A percentile compares a stretch with the other conserved stretches of the same genome.
phyloP scores from a whole-genome alignment of 2,888 invertebrate species.

The Volucella inflata region DNA sequence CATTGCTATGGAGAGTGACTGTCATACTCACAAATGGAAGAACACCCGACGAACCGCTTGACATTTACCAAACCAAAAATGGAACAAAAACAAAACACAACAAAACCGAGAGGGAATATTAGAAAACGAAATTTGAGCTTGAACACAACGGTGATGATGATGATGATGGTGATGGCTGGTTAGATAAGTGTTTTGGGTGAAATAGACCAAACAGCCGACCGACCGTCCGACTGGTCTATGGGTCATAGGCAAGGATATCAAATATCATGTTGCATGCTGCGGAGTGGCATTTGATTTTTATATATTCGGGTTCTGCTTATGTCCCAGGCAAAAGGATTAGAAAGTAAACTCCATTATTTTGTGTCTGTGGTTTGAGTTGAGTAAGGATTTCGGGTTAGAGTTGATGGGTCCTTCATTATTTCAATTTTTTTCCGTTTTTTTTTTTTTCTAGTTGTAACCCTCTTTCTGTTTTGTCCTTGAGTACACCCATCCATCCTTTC shows the following conservation, averaged over 20 bases:
- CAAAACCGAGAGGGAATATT: background rate
- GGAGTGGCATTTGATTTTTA: constrained; percentile 31
- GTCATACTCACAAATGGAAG: constrained; percentile 49
- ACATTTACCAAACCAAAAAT: constrained; percentile 35
- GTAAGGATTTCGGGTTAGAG: too few species aligned
- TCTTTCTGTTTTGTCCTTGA: background rate
- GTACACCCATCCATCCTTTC: constrained; percentile 38
- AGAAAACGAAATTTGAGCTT: constrained; percentile 30
- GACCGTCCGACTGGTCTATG: too few species aligned
- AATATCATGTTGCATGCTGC: constrained; percentile 14
- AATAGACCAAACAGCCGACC: too few species aligned
- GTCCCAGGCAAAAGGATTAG: constrained; percentile 55
- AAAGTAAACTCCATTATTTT: constrained; percentile 72
- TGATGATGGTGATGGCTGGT: too few species aligned
- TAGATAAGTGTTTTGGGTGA: too few species aligned
- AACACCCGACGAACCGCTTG: constrained; percentile 13
- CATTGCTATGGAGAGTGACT: constrained; percentile 60
- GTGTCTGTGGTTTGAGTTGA: constrained; percentile 38
- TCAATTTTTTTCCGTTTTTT: constrained; percentile 14
- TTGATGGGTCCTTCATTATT: constrained; percentile 50
- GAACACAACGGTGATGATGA: background rate
- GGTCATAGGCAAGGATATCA: too few species aligned
- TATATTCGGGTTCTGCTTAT: background rate
- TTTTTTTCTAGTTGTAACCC: background rate
- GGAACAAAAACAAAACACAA: constrained; percentile 13